These are phyloP conservation scores for Spodoptera littoralis DNA, from an alignment of 2,888 invertebrate species.

Conservation along the genomic window DNA sequence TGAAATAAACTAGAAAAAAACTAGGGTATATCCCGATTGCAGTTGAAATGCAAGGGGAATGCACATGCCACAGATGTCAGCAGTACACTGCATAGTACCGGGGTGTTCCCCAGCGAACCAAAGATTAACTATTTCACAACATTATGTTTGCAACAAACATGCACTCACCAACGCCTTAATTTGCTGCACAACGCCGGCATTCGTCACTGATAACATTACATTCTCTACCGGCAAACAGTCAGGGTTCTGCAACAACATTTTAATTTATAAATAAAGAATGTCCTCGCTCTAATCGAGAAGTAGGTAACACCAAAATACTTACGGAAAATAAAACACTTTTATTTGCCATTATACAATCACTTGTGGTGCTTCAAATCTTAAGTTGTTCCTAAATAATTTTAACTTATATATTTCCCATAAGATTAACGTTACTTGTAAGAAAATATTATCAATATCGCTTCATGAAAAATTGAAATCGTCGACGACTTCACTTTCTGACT, in stretches of 20 bases:
- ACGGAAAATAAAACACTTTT: constrained; percentile 65
- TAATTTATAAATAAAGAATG: constrained; percentile 44
- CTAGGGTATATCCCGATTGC: constrained; percentile 10
- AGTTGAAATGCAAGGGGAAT: not conserved
- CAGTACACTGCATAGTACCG: not conserved
- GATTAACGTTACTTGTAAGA: constrained; percentile 2
- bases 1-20: not conserved
- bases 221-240: constrained; percentile 88
- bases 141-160: constrained; percentile 35
- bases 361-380: constrained; percentile 7
- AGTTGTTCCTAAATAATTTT: constrained; percentile 6
- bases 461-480: constrained; percentile 45
- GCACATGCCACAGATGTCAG: not conserved
- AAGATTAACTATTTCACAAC: constrained; percentile 30
- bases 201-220: constrained; percentile 77
- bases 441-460: constrained; percentile 11
- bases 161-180: constrained; percentile 90
- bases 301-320: constrained; percentile 48
- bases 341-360: constrained; percentile 58
- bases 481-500: constrained; percentile 52
- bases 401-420: not conserved
- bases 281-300: constrained; percentile 1
- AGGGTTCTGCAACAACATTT: constrained; percentile 85
- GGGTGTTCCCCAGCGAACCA: constrained; percentile 32
- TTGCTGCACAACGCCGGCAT: constrained; percentile 86